Evolutionary conservation across 2,113 vertebrate species (phyloP).

Genomic region (Pluvialis apricaria): DNA sequence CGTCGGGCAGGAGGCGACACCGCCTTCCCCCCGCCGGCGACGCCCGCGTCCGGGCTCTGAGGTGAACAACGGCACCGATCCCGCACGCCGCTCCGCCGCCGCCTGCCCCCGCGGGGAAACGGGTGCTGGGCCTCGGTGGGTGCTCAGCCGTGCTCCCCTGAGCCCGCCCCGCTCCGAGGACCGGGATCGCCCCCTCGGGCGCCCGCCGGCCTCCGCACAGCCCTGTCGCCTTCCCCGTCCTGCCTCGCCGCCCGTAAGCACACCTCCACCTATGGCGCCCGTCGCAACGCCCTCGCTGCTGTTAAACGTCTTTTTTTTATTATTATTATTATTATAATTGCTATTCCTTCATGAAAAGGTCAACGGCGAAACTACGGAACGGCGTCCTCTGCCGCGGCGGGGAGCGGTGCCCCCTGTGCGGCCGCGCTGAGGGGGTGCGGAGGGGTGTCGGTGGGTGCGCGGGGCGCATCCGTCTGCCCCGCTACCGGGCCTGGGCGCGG

Average conservation of each 20-base stretch:
- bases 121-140: accelerated
- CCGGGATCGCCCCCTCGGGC: too few species aligned
- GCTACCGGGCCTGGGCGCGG: neutral
- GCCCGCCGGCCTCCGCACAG: neutral
- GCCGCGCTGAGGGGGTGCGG: neutral
- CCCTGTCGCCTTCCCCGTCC: too few species aligned
- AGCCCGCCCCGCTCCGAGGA: neutral
- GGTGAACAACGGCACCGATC: accelerated
- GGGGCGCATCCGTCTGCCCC: too few species aligned
- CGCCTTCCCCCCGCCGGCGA: too few species aligned
- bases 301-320: neutral
- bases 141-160: neutral
- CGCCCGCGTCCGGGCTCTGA: neutral
- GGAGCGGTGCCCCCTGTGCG: neutral
- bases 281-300: neutral
- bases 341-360: neutral
- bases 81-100: neutral
- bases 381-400: too few species aligned
- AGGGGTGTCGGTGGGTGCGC: too few species aligned
- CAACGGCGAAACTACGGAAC: too few species aligned
- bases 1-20: neutral
- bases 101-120: too few species aligned
- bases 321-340: too few species aligned
- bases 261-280: neutral
- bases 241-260: neutral